Base-by-base conservation (phyloP, 23 tunicate species). In the Styela plicata region DNA sequence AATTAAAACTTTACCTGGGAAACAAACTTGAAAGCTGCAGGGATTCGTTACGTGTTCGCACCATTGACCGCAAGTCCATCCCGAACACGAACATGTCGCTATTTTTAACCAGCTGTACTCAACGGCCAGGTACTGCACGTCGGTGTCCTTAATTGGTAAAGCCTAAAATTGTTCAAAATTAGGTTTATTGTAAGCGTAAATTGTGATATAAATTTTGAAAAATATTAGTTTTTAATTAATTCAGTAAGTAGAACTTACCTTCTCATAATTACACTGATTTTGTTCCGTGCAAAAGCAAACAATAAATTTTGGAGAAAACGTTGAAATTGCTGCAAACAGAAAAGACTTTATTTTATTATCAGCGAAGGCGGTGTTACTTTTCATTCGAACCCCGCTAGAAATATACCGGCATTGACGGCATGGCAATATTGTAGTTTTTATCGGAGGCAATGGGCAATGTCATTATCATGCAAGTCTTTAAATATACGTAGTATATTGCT, bases 201-300 rank as follows among this genome's bases (percentile, higher is more conserved):
- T 20, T 57, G 64, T 20, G 20, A 57, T 57, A 57, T 57, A 18
- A 18, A 18, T 18, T 18, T 57, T 18, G 20, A 20, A 18, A 18
- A 57, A 18, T 57, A 20, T 18, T 57, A 57, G 64, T 18, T 57
- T 57, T 20, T 57, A 57, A 57, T 57, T 57, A 18, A 57, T 20
- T 18, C 64, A 57, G 20, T 18, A 20, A 57, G 83, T 53, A 28
- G 33, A 44, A 78, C 90, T 82, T 36, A 91, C 97, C 68, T 91
- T 71, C 18, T 83, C 67, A 70, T 3, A 85, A 28, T 36, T 35
- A 69, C 97, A 91, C 63, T 86, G 87, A 10, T 69, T 36, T 36
- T 86, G 52, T 36, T 77, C 78, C 31, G 10, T 23, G 34, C 97
- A 91, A 20, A 85, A 82, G 33, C 97, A 91, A 52, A 86, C 85